A percentile compares a stretch with the other conserved stretches of the same genome.
These are phyloP conservation scores for Trachymyrmex septentrionalis DNA, from an alignment of 1,140 invertebrate species.

Conservation along the genomic window DNA sequence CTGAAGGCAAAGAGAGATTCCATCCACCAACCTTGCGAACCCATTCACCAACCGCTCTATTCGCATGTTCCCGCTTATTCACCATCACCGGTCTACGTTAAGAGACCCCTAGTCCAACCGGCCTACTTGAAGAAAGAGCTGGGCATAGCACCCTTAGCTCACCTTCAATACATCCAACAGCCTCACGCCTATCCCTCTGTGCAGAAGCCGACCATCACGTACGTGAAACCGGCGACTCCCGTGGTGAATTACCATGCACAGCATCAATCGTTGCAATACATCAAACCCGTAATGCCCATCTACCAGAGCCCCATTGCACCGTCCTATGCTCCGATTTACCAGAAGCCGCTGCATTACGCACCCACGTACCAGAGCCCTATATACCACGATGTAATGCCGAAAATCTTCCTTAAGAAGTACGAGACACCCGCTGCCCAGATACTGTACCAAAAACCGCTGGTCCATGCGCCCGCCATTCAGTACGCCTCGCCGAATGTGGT, in stretches of 20 bases:
- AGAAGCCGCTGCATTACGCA: slow-evolving; percentile 71
- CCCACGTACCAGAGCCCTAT: slow-evolving; percentile 71
- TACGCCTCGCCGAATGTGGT: slow-evolving; percentile 67
- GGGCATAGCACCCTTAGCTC: slow-evolving; percentile 43
- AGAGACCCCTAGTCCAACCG: slow-evolving; percentile 71
- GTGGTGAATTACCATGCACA: slow-evolving; percentile 61
- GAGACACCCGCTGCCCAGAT: slow-evolving; percentile 42
- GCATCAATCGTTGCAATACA: slow-evolving; percentile 34
- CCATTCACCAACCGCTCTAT: slow-evolving; percentile 61
- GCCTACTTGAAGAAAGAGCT: slow-evolving; percentile 71
- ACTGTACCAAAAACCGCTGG: slow-evolving; percentile 68
- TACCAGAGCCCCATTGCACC: slow-evolving; percentile 75
- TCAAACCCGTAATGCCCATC: slow-evolving; percentile 51
- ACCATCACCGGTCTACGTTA: slow-evolving; percentile 64
- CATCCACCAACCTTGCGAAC: slow-evolving; percentile 78
- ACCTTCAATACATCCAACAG: slow-evolving; percentile 69
- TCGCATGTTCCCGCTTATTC: slow-evolving; percentile 70
- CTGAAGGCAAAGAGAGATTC: slow-evolving; percentile 79
- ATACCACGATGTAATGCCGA: slow-evolving; percentile 56
- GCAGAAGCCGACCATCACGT: slow-evolving; percentile 70
- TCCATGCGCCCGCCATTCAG: slow-evolving; percentile 52
- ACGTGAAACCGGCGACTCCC: slow-evolving; percentile 70
- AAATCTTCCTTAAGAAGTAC: slow-evolving; percentile 64
- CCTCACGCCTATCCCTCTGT: slow-evolving; percentile 60
- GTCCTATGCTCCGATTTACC: slow-evolving; percentile 74